Base-by-base conservation (phyloP, 2,888 invertebrate species). In the Apeira syringaria region DNA sequence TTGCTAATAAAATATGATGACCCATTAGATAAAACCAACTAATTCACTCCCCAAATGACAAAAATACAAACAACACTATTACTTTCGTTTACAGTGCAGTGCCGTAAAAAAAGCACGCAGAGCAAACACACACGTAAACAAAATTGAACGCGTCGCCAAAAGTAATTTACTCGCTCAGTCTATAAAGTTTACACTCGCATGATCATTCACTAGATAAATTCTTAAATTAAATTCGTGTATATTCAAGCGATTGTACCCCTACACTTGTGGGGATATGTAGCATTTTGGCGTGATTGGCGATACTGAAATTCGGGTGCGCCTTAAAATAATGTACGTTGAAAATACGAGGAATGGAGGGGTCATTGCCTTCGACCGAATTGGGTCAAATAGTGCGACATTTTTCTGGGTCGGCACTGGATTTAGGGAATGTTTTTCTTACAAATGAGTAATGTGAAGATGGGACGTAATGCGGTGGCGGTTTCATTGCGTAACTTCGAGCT, bases 141-240 rank as follows among this genome's bases (percentile, higher is more conserved):
- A 47, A 56, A 51, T 38, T 50, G 44, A 41, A 43, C 60, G 49
- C 62, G 55, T 61, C 68, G 68, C 64, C 73, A 56, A 68, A 74
- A 74, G 65, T 80, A 74, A 80, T 85, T 82, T 74, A 76, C 77
- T 77, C 67, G 66, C 68, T 55, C 66, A 75, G 73, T 74, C 79
- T 76, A 84, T 82, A 84, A 84, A 86, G 61, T 85, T 85, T 79
- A 83, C 80, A 82, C 78, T 82, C 76, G 71, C 79, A 79, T 80
- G 84, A 86, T 86, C 76, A 80, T 82, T 80, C 74, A 64, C 72
- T 80, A 83, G 84, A 87, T 84, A 86, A 86, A 84, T 86, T 79
- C 78, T 79, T 81, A 86, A 85, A 86, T 86, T 87, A 86, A 83
- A 82, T 80, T 80, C 56, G 59, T 31, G 12, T 20, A 11, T 8